Evolutionary conservation across 2,797 vertebrate genomes (phyloP).

Genomic region (Lates japonicus): DNA sequence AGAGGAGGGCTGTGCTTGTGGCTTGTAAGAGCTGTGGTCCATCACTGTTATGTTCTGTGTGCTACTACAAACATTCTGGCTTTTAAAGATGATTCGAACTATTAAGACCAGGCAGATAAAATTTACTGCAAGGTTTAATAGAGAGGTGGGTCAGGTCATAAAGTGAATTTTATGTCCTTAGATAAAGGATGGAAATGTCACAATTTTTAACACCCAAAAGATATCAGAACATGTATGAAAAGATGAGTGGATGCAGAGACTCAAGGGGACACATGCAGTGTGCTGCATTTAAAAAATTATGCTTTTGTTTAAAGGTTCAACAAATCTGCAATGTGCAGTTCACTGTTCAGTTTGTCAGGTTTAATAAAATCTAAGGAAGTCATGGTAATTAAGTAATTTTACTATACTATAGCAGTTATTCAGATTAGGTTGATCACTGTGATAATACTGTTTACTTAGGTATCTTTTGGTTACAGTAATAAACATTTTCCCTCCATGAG

Average conservation of each 20-base stretch:
- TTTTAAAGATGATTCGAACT: not conserved
- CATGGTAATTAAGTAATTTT: not conserved
- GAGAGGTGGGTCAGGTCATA: not conserved
- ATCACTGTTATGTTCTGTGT: no score
- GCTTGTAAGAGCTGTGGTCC: not conserved
- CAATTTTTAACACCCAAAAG: not conserved
- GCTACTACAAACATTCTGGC: not conserved
- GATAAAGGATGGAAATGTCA: not conserved
- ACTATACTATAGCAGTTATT: no score
- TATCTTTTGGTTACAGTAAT: no score
- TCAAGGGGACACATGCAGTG: not conserved
- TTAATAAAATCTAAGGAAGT: not conserved
- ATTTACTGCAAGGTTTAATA: not conserved
- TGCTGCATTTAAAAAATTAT: not conserved
- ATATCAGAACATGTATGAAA: not conserved
- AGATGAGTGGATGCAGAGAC: not conserved
- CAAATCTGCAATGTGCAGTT: not conserved
- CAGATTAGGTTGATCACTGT: no score
- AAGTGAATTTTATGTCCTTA: not conserved
- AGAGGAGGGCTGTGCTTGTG: not conserved
- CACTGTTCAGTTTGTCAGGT: not conserved
- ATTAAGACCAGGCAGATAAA: not conserved
- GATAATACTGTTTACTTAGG: no score
- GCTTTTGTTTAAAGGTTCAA: conserved; percentile 2
- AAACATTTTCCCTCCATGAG: not conserved